phyloP scores from a whole-genome alignment of 2,113 vertebrate genomes.

The Larimichthys polyactis region DNA sequence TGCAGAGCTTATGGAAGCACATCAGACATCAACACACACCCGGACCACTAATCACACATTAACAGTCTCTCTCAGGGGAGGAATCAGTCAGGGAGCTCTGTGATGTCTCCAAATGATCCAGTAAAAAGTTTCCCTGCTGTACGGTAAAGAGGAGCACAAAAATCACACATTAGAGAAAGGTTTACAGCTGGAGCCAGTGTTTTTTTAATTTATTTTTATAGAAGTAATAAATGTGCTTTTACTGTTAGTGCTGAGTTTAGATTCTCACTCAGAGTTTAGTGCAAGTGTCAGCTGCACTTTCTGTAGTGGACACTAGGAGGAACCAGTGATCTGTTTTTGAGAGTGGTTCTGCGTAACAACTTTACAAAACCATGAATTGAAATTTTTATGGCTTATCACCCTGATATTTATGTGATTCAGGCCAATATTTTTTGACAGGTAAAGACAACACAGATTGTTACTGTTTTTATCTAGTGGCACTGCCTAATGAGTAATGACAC shows the following conservation, averaged over 20 bases:
- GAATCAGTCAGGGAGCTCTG: constrained; percentile 56
- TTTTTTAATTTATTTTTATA: constrained; percentile 32
- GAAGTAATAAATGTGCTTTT: constrained; percentile 65
- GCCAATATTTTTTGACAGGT: background rate
- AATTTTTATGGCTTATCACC: background rate
- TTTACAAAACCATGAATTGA: background rate
- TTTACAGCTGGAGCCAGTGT: constrained; percentile 56
- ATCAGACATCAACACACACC: constrained; percentile 61
- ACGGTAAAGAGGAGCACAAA: constrained; percentile 55
- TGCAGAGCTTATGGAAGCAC: constrained; percentile 39
- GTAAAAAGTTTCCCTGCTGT: constrained; percentile 67
- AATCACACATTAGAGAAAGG: constrained; percentile 53
- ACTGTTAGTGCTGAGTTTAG: constrained; percentile 34
- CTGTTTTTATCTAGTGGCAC: background rate
- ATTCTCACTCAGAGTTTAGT: background rate
- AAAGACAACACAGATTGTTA: too few relatives aligned
- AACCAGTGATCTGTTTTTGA: constrained; percentile 65
- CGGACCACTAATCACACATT: constrained; percentile 76
- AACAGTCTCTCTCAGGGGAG: constrained; percentile 61
- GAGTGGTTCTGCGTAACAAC: background rate
- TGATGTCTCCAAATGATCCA: constrained; percentile 77
- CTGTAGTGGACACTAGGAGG: constrained; percentile 67
- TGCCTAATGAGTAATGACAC: too few relatives aligned
- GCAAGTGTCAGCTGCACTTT: constrained; percentile 29
- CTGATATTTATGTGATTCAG: background rate